Base-by-base conservation (phyloP, 2,113 vertebrate species). In the Dicaeum eximium region DNA sequence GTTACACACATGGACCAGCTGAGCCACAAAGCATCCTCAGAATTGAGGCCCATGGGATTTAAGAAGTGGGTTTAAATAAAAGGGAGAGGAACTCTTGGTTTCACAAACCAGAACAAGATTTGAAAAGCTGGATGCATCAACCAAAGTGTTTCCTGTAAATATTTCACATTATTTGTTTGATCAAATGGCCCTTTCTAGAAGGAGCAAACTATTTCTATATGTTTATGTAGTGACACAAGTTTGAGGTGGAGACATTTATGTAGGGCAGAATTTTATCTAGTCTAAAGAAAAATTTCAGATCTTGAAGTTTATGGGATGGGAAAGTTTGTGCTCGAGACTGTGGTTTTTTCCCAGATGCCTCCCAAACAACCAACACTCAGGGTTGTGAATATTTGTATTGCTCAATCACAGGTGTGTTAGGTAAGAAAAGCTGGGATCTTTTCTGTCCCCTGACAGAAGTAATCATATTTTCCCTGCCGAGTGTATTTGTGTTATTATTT, bases 221-320 rank as follows among this genome's bases (percentile, higher is more conserved):
- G 3, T 35, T 44, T 22, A 51, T 33, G 3, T 31, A 60, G 20
- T 33, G 22, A 47, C 18, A 81, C 2, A 8, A 25, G 4, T 83
- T 17, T 71, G 1, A 2, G 6, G 11, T 6, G 8, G 7, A 74
- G 7, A 10, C 0, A 1, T 9, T 19, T 44, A 8, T 56, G 9
- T 44, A 23, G 5, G 24, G 37, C 14, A 79, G 35, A 85, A 75
- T 5, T 80, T 57, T 45, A 45, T 27, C 17, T 27, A 11, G 22
- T 60, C 48, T 67, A 81, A 64, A 64, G 31, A 51, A 80, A 61
- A 86, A 66, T 2, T 22, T n/a, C 37, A 80, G 35, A 16, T 64
- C 14, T 70, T 80, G 35, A 88, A 50, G 4, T 9, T 84, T 80
- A 44, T 8, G 8, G 11, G 3, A 16, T 44, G 9, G 23, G 28